Evolutionary conservation across 2,797 vertebrate species (phyloP).

Genomic region (Leptatherina wallacei): DNA sequence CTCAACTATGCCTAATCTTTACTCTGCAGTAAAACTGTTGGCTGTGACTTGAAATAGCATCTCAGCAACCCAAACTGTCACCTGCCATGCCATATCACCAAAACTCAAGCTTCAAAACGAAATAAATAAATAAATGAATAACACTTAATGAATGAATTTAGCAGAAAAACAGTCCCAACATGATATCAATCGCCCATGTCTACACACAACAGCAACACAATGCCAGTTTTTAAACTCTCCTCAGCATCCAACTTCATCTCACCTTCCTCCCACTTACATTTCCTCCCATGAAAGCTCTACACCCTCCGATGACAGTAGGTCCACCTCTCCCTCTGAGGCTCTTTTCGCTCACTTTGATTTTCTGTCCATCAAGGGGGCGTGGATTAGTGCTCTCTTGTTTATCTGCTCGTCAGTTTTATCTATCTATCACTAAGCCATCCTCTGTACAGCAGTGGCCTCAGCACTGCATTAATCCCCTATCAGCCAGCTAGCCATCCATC

Average conservation of each 20-base stretch:
- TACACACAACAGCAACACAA: slow-evolving; percentile 17
- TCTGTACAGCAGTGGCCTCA: slow-evolving; percentile 69
- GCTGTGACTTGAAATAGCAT: slow-evolving; percentile 53
- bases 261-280: slow-evolving; percentile 46
- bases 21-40: slow-evolving; percentile 51
- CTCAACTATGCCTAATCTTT: slow-evolving; percentile 60
- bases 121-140: neutral
- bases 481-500: slow-evolving; percentile 85
- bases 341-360: slow-evolving; percentile 81
- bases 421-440: slow-evolving; percentile 82
- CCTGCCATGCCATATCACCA: slow-evolving; percentile 41
- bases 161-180: slow-evolving; percentile 9
- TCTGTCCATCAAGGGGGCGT: slow-evolving; percentile 81
- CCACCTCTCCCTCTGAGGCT: slow-evolving; percentile 63
- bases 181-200: slow-evolving; percentile 42
- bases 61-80: slow-evolving; percentile 27
- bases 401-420: slow-evolving; percentile 86
- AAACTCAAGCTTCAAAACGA: slow-evolving; percentile 12
- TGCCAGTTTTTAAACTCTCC: slow-evolving; percentile 30
- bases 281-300: slow-evolving; percentile 42
- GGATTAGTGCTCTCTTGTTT: slow-evolving; percentile 87
- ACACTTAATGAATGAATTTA: slow-evolving; percentile 6
- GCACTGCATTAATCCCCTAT: slow-evolving; percentile 87
- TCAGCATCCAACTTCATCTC: slow-evolving; percentile 35
- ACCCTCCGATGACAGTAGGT: slow-evolving; percentile 47